phyloP scores from a whole-genome alignment of 1,140 invertebrate genomes.

The Episyrphus balteatus region DNA sequence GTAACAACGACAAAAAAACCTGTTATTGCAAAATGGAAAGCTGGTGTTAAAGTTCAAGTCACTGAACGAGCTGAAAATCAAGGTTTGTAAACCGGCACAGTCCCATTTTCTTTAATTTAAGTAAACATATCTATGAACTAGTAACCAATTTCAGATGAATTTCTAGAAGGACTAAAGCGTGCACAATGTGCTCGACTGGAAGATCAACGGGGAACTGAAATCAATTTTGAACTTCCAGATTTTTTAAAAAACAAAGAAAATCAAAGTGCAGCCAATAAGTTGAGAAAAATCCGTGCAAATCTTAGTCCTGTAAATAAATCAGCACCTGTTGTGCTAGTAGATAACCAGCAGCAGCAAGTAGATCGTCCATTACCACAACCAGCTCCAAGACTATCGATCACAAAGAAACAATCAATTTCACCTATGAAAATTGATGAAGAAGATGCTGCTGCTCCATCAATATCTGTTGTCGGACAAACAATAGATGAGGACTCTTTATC shows the following conservation, averaged over 20 bases:
- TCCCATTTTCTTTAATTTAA: neutral
- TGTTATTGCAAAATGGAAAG: constrained; percentile 57
- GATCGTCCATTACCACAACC: constrained; percentile 18
- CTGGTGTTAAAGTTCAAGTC: constrained; percentile 54
- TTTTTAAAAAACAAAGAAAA: constrained; percentile 56
- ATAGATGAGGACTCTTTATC: neutral
- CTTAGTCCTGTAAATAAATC: constrained; percentile 23
- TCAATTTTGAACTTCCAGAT: constrained; percentile 69
- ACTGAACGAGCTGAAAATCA: constrained; percentile 55
- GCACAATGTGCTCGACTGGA: constrained; percentile 63
- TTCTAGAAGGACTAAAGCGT: constrained; percentile 65
- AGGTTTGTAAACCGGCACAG: constrained; percentile 33
- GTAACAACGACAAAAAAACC: constrained; percentile 38
- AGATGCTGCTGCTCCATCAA: neutral
- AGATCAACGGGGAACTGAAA: constrained; percentile 71
- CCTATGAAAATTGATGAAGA: constrained; percentile 25
- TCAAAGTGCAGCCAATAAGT: constrained; percentile 24
- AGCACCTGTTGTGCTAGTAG: constrained; percentile 3
- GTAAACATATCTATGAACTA: neutral
- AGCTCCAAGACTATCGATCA: constrained; percentile 28
- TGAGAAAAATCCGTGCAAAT: constrained; percentile 25
- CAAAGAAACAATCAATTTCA: constrained; percentile 18
- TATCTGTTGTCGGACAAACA: neutral
- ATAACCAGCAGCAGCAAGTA: constrained; percentile 8
- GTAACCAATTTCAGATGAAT: constrained; percentile 37